Evolutionary conservation across 2,113 vertebrate species (phyloP), one percentile per base, ranked within the genome.

Genomic region (Phyllostomus hastatus): DNA sequence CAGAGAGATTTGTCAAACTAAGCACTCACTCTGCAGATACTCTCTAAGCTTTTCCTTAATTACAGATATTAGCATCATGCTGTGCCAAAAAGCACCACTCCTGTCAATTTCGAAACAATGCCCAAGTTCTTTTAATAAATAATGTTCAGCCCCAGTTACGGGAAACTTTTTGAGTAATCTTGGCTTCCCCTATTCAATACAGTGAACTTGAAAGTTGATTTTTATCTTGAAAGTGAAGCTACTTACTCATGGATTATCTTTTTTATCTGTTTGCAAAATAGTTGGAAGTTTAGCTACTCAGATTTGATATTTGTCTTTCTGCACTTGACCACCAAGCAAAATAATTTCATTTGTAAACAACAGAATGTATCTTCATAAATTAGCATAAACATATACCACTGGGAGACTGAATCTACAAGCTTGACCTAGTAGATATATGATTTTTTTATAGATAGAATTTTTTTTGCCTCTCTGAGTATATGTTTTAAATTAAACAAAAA

Each of bases 201-300:
- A 88, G 46, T 41, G 10, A 66, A 83, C 70, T 93, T 97, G 57
- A 97, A 93, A 96, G 64, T 59, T 98, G 91, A 93, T 97, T 98
- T 97, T 96, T 92, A 73, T 82, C 78, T 97, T 93, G 64, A 95
- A 95, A 97, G n/a, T 76, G 93, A 95, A 46, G 79, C 88, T 97
- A 64, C 96, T 97, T 98, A 87, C 76, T 67, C 90, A 97, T 86
- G 75, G 26, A 95, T 96, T 97, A 96, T 96, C 67, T 97, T 98
- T 89, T 96, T 94, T 96, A 83, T 98, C 61, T 86, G 95, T 95
- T 80, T 97, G 81, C 19, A 43, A 95, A 97, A 90, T 72, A 97
- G 41, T 48, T 97, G 54, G 35, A 83, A 92, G 50, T 69, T 4
- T 94, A 97, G 89, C 46, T 72, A 76, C 10, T 94, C 95, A 98